Evolutionary conservation across 2,113 vertebrate species (phyloP), one percentile per base, ranked within the genome.

Genomic region (Triplophysa siluroides): DNA sequence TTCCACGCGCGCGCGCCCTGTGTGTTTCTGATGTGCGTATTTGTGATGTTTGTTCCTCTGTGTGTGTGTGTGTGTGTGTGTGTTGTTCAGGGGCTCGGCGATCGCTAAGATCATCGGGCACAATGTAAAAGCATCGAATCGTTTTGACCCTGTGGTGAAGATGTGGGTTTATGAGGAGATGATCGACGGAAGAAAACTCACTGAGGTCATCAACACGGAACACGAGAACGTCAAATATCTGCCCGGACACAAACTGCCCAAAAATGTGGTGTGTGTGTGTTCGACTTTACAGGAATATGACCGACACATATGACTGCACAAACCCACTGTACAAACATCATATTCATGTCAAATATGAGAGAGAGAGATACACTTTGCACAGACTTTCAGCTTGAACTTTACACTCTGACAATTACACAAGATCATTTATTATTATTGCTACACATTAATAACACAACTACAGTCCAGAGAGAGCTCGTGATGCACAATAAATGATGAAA

Each of bases 131-230:
- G 87, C 84, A 0, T 93, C 91, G 19, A 93, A 92, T 83, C 88
- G 85, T 64, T 95, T 95, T 80, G 88, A 94, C 23, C 92, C 94
- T 0, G 65, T 89, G 52, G 92, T 95, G 24, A 95, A 93, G 83
- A 93, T 96, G 90, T 96, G 94, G 93, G 93, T 96, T n/a, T 95
- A 91, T 50, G 94, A 97, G 87, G 94, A 96, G 76, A 77, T 90
- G 19, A 81, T 95, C 1, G 79, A 91, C 0, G 93, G 92, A 13
- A 92, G 78, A 84, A 94, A 95, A 75, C 91, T 95, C 26, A 89
- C 91, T 0, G 93, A 94, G 64, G 93, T 95, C 85, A 96, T 96
- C 60, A 94, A 94, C 41, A 90, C 93, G 0, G 90, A 96, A 2
- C 93, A 94, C 0, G 94, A 95, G 88, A 96, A 95, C 16, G 81